phyloP scores from a whole-genome alignment of 2,113 vertebrate genomes.

The Sapajus apella region DNA sequence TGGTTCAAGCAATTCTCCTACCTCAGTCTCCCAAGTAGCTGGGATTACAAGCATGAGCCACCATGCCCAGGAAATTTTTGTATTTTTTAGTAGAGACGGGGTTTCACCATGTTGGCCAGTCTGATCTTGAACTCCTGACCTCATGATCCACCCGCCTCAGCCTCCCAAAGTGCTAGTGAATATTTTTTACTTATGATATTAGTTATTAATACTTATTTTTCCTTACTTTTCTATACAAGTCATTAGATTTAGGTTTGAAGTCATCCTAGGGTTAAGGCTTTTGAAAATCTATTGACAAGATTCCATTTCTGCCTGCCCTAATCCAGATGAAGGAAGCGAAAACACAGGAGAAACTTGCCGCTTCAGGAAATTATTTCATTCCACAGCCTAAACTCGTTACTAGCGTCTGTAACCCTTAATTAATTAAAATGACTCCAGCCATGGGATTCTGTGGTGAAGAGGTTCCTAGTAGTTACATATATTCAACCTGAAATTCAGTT shows the following conservation, averaged over 20 bases:
- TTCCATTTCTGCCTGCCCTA: slow-evolving; percentile 63
- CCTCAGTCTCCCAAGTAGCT: no score
- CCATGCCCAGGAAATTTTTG: no score
- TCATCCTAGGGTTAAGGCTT: slow-evolving; percentile 41
- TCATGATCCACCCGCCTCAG: no score
- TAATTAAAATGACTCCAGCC: slow-evolving; percentile 82
- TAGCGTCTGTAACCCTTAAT: slow-evolving; percentile 86
- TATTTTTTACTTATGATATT: no score
- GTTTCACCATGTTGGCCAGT: no score
- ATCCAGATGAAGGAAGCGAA: slow-evolving; percentile 76
- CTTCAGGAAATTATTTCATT: slow-evolving; percentile 83
- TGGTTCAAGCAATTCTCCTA: no score
- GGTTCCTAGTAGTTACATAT: slow-evolving; percentile 80
- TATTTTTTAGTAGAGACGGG: no score
- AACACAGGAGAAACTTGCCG: slow-evolving; percentile 73
- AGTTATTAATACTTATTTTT: not conserved
- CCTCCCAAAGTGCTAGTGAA: no score
- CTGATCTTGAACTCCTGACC: no score
- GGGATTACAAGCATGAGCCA: no score
- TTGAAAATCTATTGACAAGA: slow-evolving; percentile 68
- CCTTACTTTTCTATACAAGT: not conserved
- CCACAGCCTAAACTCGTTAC: slow-evolving; percentile 80
- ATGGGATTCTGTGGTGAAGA: slow-evolving; percentile 83
- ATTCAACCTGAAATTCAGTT: slow-evolving; percentile 85
- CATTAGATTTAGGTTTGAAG: slow-evolving; percentile 58